Evolutionary conservation across 2,797 vertebrate genomes (phyloP), one percentile per base, ranked within the genome.

Genomic region (Ceyx erithaca): DNA sequence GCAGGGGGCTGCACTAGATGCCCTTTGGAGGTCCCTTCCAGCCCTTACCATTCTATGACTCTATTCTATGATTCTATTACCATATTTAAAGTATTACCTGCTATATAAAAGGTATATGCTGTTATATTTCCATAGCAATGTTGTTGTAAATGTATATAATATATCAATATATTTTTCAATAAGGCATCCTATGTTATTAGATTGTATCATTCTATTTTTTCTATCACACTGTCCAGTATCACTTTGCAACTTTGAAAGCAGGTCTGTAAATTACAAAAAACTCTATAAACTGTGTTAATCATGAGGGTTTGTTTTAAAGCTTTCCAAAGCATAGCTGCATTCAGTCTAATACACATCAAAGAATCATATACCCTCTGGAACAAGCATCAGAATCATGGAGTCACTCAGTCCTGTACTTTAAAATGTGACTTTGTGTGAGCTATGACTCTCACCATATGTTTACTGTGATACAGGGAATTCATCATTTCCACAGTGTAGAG

Each of bases 171-270:
- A 20, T 54, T 81, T 78, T 2, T 71, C 22, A 55, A 16, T 45
- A 76, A 7, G 0, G 2, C 13, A 40, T 26, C 8, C 4, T 16
- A 10, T 31, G 37, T 55, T 78, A 22, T 31, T 37, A 35, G 3
- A 48, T 48, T 46, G 13, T 41, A 68, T 1, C 8, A 40, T 51
- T 45, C 3, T 14, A 26, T 49, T 58, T 77, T 76, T 54, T 64
- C 4, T 37, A 28, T 45, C 18, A 10, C 0, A 0, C 4, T 49
- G 14, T 43, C 14, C 20, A 41, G 26, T 37, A 43, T 54, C 7
- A 51, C 25, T 71, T 76, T 76, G n/a, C 19, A 66, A 20, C 9
- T 28, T 37, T 61, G 28, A 62, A 72, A 87, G n/a, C 35, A 1
- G 48, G 20, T 66, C 45, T 35, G 13, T 51, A 45, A 43, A 43